These are phyloP conservation scores for Tuberolachnus salignus DNA, from an alignment of 2,888 invertebrate species.

Conservation along the genomic window DNA sequence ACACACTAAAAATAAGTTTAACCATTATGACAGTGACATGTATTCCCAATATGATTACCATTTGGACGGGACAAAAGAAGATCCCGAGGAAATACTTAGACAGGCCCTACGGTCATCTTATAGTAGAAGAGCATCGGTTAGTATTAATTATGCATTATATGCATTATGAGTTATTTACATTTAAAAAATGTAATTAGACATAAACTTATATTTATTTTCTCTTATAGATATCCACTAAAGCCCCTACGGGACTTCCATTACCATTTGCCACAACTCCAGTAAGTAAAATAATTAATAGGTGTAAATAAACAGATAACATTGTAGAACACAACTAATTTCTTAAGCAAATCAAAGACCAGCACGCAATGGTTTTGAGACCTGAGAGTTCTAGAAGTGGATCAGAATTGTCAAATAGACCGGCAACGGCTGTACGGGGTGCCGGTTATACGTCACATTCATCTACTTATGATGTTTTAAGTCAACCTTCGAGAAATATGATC, in stretches of 20 bases:
- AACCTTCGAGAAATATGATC: constrained; percentile 62
- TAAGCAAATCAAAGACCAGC: constrained; percentile 50
- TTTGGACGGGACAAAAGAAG: constrained; percentile 60
- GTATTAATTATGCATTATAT: neutral
- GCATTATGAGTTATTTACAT: neutral
- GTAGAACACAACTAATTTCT: neutral
- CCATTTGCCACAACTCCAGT: constrained; percentile 51
- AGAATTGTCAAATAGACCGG: constrained; percentile 70
- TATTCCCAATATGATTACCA: constrained; percentile 48
- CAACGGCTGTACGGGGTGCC: constrained; percentile 95
- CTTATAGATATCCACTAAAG: constrained; percentile 39
- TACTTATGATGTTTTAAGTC: constrained; percentile 77
- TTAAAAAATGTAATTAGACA: neutral
- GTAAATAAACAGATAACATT: neutral
- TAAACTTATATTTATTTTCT: neutral
- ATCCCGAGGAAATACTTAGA: constrained; percentile 73
- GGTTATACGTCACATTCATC: constrained; percentile 83
- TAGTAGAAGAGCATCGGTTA: constrained; percentile 68
- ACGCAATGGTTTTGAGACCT: constrained; percentile 35
- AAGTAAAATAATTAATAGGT: neutral
- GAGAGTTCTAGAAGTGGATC: constrained; percentile 50
- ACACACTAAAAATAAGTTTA: constrained; percentile 36
- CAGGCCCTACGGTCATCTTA: constrained; percentile 76
- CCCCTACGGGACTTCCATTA: constrained; percentile 43
- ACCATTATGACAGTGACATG: constrained; percentile 42